These are phyloP conservation scores for Caenorhabditis virilis DNA, from an alignment of 2,888 invertebrate genomes.

Conservation along the genomic window DNA sequence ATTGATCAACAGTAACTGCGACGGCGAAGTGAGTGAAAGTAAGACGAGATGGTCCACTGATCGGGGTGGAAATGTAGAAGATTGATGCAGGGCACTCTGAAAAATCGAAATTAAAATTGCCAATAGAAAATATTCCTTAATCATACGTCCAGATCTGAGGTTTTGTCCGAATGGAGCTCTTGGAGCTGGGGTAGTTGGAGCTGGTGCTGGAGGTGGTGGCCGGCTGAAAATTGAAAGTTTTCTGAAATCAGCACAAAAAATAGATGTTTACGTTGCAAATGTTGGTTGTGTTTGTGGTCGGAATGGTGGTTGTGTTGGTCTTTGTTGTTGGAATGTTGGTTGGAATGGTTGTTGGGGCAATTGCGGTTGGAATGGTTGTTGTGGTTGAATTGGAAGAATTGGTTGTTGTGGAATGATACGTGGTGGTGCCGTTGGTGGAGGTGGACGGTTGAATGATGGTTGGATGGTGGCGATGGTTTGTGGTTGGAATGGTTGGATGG, in stretches of 20 bases:
- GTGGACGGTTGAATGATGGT: conserved; percentile 23
- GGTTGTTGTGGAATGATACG: conserved; percentile 30
- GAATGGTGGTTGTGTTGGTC: conserved; percentile 41
- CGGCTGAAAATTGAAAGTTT: conserved; percentile 9
- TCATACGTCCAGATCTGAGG: conserved; percentile 47
- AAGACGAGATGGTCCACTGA: conserved; percentile 58
- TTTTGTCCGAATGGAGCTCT: conserved; percentile 28
- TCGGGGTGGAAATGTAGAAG: conserved; percentile 63
- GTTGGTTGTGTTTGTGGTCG: conserved; percentile 28
- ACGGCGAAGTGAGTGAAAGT: conserved; percentile 67
- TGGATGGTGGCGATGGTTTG: conserved; percentile 27
- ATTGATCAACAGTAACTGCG: conserved; percentile 68
- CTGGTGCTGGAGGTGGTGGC: conserved; percentile 19
- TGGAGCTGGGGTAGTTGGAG: conserved; percentile 1
- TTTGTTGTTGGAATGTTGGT: conserved; percentile 38
- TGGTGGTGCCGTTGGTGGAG: conserved; percentile 37
- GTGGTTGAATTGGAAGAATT: conserved; percentile 36
- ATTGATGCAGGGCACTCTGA: conserved; percentile 58
- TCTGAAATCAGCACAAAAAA: neutral
- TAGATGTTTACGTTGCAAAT: conserved; percentile 6
- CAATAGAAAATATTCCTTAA: no score
- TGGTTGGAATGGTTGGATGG: conserved; percentile 18
- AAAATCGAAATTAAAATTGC: neutral
- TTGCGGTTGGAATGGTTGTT: conserved; percentile 31
- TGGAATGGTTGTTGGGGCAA: conserved; percentile 20